Conservation (phyloP, 1,140 invertebrate species). For the Stratiolaelaps scimitus region DNA sequence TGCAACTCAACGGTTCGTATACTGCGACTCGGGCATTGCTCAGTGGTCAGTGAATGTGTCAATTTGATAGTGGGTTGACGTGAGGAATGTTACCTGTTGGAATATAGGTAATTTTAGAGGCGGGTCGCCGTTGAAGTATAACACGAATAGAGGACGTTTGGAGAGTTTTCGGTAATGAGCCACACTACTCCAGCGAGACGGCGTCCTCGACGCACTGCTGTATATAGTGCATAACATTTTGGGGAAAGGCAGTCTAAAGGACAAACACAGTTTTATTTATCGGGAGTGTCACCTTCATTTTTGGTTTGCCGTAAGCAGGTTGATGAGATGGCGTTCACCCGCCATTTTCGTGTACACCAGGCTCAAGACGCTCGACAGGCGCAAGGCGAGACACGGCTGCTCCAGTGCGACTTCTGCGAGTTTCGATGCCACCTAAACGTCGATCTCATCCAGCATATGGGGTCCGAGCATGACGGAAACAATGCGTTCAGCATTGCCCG, state of each 20-base stretch:
- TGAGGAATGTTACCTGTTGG: too few species aligned
- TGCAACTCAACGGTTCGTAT: conserved; percentile 5
- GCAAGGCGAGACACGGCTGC: not conserved
- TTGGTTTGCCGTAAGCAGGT: not conserved
- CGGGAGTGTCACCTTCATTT: not conserved
- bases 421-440: conserved; percentile 1
- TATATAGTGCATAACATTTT: not conserved
- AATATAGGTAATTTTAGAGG: too few species aligned
- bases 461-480: conserved; percentile 6
- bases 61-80: too few species aligned
- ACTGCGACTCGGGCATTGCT: too few species aligned
- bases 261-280: not conserved
- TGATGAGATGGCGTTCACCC: conserved; percentile 10
- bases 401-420: conserved; percentile 22
- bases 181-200: too few species aligned
- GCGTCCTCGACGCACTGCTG: too few species aligned
- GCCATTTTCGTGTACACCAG: conserved; percentile 2
- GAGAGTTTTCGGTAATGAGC: too few species aligned
- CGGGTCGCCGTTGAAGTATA: too few species aligned
- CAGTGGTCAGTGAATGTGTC: too few species aligned
- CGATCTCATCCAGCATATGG: conserved; percentile 11
- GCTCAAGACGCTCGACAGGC: not conserved
- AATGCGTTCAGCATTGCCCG: conserved; percentile 20
- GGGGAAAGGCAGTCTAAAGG: too few species aligned
- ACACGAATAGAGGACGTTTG: too few species aligned